A percentile compares a stretch with the other conserved stretches of the same genome.
phyloP scores from a whole-genome alignment of 1,140 invertebrate genomes.

The Drosophila kohkoa region DNA sequence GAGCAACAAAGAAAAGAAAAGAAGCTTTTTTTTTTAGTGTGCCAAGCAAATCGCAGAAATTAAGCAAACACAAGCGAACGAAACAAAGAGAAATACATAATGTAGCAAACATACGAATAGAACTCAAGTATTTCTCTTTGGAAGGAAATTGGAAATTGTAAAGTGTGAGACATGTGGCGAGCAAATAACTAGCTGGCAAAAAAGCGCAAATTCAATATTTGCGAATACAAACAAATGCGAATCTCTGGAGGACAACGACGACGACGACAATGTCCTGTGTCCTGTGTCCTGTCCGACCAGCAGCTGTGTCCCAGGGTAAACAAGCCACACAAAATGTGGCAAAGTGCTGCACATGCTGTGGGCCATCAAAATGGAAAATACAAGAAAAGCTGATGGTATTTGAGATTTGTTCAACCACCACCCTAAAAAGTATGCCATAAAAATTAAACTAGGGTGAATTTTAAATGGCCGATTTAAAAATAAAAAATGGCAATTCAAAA shows the following conservation, averaged over 20 bases:
- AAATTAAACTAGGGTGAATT: slow-evolving; percentile 16
- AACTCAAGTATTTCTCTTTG: neutral
- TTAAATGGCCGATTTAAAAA: slow-evolving; percentile 45
- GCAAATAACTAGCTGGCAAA: slow-evolving; percentile 41
- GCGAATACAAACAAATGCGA: slow-evolving; percentile 67
- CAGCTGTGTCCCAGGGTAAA: slow-evolving; percentile 45
- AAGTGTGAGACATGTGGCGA: slow-evolving; percentile 55
- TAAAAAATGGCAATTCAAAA: slow-evolving; percentile 32
- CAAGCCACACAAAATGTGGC: slow-evolving; percentile 48
- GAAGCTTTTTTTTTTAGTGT: slow-evolving; percentile 3
- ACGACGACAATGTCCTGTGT: slow-evolving; percentile 45
- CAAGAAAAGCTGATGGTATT: neutral
- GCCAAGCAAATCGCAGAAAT: slow-evolving; percentile 40
- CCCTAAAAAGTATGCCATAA: slow-evolving; percentile 41
- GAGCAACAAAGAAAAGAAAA: slow-evolving; percentile 52
- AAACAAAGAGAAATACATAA: slow-evolving; percentile 57
- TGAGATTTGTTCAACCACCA: slow-evolving; percentile 1
- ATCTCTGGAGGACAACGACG: slow-evolving; percentile 33
- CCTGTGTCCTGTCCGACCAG: neutral
- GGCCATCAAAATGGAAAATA: slow-evolving; percentile 19
- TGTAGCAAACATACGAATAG: slow-evolving; percentile 20
- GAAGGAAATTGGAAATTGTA: slow-evolving; percentile 55
- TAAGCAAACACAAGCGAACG: slow-evolving; percentile 73
- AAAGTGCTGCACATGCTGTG: slow-evolving; percentile 42
- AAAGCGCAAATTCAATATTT: slow-evolving; percentile 80